Percentiles rank a stretch among this genome's conserved stretches.
Conservation (phyloP, 2,888 invertebrate genomes). For the Ophioninae sp. region DNA sequence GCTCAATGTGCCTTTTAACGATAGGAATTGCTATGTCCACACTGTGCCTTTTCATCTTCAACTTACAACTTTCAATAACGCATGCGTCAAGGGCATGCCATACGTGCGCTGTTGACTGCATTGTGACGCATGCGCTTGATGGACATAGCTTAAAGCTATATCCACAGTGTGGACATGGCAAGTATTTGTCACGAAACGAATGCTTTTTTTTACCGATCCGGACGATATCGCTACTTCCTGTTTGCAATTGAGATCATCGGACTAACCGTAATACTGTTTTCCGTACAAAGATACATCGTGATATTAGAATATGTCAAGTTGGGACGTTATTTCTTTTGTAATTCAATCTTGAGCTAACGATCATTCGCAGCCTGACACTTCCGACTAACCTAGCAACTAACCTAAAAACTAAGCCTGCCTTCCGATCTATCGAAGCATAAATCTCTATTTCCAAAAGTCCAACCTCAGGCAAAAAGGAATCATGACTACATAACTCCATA, state of each 20-base stretch:
- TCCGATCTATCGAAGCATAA: background rate
- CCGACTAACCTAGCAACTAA: background rate
- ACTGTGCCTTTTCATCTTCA: too few species aligned
- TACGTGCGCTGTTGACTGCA: too few species aligned
- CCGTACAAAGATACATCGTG: slow-evolving; percentile 24
- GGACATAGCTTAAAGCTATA: too few species aligned
- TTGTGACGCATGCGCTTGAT: too few species aligned
- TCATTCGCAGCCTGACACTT: background rate
- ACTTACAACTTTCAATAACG: too few species aligned
- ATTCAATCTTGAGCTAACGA: background rate
- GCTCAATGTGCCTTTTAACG: slow-evolving; percentile 46
- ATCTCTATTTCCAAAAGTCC: background rate
- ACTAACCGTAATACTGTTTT: slow-evolving; percentile 10
- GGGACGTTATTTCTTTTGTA: background rate
- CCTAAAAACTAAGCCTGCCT: background rate
- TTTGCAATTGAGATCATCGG: slow-evolving; percentile 6
- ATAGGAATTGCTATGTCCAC: slow-evolving; percentile 31
- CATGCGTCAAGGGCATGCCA: too few species aligned
- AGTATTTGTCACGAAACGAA: background rate
- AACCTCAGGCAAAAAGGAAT: too few species aligned
- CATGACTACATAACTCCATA: too few species aligned
- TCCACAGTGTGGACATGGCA: too few species aligned
- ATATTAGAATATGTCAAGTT: background rate
- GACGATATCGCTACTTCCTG: background rate
- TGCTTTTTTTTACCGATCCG: background rate